Percentiles rank a stretch among this genome's conserved stretches.
Evolutionary conservation across 23 tunicate species (phyloP).

Genomic region (Ascidia mentula): DNA sequence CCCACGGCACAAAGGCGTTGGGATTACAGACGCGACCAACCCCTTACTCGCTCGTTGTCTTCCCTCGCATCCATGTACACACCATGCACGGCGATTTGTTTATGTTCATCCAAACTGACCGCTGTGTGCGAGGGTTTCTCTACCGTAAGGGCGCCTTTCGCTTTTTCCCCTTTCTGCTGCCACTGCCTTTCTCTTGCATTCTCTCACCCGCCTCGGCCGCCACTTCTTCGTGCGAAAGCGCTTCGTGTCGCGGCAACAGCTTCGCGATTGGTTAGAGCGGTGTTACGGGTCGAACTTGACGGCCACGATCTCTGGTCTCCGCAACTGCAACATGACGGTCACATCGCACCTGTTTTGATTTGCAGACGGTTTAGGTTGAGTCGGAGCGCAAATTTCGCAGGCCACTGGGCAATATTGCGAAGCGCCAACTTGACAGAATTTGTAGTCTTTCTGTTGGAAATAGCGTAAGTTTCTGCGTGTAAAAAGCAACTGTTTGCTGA

Average conservation of each 20-base stretch:
- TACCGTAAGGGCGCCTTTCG: neutral
- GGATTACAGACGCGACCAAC: neutral
- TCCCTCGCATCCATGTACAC: no score
- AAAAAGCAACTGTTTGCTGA: neutral
- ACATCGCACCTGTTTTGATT: neutral
- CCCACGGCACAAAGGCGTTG: neutral
- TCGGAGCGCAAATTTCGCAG: slow-evolving; percentile 8
- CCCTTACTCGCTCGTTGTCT: neutral
- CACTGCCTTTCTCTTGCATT: slow-evolving; percentile 10
- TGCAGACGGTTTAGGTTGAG: neutral
- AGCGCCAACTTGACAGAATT: neutral
- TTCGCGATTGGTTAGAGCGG: neutral
- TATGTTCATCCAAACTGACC: neutral
- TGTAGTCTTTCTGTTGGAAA: no score
- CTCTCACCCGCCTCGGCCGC: neutral
- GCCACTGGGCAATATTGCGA: neutral
- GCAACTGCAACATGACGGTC: neutral
- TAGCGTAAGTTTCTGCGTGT: no score
- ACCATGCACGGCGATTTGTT: neutral
- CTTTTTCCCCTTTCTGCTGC: neutral
- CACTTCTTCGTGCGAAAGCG: neutral
- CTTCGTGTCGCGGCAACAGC: neutral
- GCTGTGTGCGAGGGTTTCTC: neutral
- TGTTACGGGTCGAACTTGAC: neutral
- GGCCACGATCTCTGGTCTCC: neutral